Conservation (phyloP, 2,888 invertebrate species). For the Eristalinus sepulchralis region DNA sequence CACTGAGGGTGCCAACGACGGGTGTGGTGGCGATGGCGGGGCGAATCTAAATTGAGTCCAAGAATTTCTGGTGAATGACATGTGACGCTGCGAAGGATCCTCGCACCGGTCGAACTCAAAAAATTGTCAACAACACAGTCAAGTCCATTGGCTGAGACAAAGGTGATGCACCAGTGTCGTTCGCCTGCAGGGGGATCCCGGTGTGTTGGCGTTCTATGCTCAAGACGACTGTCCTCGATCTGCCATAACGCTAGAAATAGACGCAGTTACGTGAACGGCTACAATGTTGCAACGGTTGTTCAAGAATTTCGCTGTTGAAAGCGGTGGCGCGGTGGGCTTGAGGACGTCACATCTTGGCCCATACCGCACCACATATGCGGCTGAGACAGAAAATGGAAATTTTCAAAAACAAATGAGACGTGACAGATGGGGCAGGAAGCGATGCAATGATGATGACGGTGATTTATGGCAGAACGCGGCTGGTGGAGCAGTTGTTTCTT, state of each 20-base stretch:
- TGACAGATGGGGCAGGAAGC: background rate
- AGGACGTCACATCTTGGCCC: background rate
- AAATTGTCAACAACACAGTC: background rate
- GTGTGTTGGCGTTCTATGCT: conserved; percentile 5
- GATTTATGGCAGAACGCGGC: background rate
- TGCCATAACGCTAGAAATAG: conserved; percentile 54
- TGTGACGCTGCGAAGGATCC: conserved; percentile 36
- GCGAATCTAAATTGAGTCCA: conserved; percentile 44
- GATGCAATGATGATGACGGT: background rate
- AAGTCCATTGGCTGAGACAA: conserved; percentile 33
- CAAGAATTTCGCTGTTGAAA: conserved; percentile 27
- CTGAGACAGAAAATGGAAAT: conserved; percentile 10
- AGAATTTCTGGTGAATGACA: conserved; percentile 60
- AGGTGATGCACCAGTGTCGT: background rate
- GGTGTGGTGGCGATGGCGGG: background rate
- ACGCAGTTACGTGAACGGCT: conserved; percentile 15
- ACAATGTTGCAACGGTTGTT: conserved; percentile 51
- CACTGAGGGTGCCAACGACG: too few species aligned
- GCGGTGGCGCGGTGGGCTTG: background rate
- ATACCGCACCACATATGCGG: background rate
- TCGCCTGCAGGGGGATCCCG: conserved; percentile 23
- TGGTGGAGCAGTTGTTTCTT: background rate
- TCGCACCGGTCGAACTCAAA: background rate
- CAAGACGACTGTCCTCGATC: conserved; percentile 50
- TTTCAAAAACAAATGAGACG: conserved; percentile 8